phyloP scores from a whole-genome alignment of 2,888 invertebrate species.

The Dryococelus australis region DNA sequence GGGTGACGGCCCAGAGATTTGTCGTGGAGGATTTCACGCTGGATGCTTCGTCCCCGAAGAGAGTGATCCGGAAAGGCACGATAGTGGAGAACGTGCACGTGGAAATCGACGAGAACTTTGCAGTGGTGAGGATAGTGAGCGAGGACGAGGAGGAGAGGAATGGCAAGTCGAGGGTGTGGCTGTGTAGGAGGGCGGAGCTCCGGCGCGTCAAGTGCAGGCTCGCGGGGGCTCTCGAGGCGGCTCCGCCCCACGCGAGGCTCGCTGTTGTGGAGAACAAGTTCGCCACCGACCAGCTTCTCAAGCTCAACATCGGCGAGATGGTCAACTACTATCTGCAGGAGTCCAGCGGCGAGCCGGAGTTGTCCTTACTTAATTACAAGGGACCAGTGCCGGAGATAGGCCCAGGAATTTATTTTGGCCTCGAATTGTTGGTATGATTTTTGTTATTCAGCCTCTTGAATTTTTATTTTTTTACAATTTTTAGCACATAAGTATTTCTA shows the following conservation, averaged over 20 bases:
- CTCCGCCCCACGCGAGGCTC: slow-evolving; percentile 25
- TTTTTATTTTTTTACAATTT: slow-evolving; percentile 21
- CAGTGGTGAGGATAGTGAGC: neutral
- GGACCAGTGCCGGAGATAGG: slow-evolving; percentile 49
- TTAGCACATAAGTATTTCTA: neutral
- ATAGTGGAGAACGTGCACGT: neutral
- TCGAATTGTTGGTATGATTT: slow-evolving; percentile 51
- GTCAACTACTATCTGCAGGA: slow-evolving; percentile 46
- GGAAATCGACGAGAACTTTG: neutral
- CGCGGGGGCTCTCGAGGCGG: slow-evolving; percentile 26
- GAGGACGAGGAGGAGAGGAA: neutral
- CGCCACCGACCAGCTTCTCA: slow-evolving; percentile 47
- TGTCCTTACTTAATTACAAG: slow-evolving; percentile 49
- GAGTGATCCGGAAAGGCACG: neutral
- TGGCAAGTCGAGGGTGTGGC: slow-evolving; percentile 26
- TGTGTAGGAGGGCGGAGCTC: slow-evolving; percentile 21
- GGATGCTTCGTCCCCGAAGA: neutral
- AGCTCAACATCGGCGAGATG: slow-evolving; percentile 46
- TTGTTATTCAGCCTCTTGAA: slow-evolving; percentile 34
- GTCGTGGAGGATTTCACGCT: neutral
- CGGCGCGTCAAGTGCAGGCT: slow-evolving; percentile 24
- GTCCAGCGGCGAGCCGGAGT: slow-evolving; percentile 39
- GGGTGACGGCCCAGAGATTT: neutral
- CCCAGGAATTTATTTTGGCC: slow-evolving; percentile 50
- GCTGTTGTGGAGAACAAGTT: slow-evolving; percentile 40